Conservation (phyloP, 2,797 vertebrate genomes). For the Enteromius radiatus region DNA sequence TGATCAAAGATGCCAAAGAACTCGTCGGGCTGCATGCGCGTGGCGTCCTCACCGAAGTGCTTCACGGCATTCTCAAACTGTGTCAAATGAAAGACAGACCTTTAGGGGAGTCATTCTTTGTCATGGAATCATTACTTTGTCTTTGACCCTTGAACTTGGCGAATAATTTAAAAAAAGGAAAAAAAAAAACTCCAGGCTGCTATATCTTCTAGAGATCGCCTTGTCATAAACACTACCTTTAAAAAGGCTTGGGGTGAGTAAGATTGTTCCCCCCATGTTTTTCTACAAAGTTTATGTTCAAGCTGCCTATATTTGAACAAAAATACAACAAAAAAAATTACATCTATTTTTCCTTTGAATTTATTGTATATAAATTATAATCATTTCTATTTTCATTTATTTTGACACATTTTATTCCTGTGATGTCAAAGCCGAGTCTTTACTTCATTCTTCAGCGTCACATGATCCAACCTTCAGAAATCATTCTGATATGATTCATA, state of each 20-base stretch:
- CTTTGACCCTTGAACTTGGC: not conserved
- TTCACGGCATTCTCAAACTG: conserved; percentile 85
- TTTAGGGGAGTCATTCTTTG: not conserved
- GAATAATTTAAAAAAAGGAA: not conserved
- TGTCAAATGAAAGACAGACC: not conserved
- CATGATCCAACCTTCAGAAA: not conserved
- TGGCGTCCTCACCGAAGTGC: conserved; percentile 84
- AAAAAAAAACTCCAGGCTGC: not conserved
- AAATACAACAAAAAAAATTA: not conserved
- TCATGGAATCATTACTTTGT: not conserved
- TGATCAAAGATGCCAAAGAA: conserved; percentile 92
- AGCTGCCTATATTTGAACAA: not conserved
- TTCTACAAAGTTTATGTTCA: not conserved
- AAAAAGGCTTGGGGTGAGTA: not conserved
- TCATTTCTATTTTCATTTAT: not conserved
- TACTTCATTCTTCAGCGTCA: not conserved
- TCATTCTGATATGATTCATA: not conserved
- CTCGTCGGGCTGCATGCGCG: conserved; percentile 86
- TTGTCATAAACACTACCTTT: not conserved
- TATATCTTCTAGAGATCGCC: not conserved
- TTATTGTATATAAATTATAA: too few species aligned
- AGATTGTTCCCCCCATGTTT: not conserved
- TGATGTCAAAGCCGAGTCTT: not conserved
- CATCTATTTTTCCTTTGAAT: too few species aligned
- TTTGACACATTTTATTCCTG: not conserved